Conservation (phyloP, 2,113 vertebrate species). For the Sorex fumeus region DNA sequence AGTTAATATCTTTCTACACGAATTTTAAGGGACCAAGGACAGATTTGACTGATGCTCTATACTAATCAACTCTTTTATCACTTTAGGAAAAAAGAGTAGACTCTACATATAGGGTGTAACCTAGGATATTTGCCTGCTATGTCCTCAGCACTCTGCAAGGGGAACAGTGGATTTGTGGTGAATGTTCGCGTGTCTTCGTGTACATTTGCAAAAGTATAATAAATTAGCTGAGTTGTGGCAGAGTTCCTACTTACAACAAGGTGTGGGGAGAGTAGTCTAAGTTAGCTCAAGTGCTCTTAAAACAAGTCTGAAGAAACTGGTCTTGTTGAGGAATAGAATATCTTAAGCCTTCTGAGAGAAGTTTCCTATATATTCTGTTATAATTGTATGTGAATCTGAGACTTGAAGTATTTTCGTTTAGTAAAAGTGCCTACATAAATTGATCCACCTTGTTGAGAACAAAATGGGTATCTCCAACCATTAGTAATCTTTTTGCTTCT, state of each 20-base stretch:
- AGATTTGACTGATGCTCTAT: background rate
- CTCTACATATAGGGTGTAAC: background rate
- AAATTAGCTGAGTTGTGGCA: background rate
- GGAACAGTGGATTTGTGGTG: background rate
- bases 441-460: constrained; percentile 54
- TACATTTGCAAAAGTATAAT: constrained; percentile 20
- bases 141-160: background rate
- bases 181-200: background rate
- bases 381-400: constrained; percentile 69
- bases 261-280: background rate
- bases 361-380: constrained; percentile 59
- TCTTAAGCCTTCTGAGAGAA: constrained; percentile 59
- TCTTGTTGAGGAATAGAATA: background rate
- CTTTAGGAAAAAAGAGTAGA: constrained; percentile 27
- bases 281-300: constrained; percentile 15
- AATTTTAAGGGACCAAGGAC: background rate
- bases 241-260: constrained; percentile 14
- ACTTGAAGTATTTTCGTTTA: constrained; percentile 23
- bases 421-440: constrained; percentile 74
- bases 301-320: constrained; percentile 55
- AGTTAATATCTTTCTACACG: background rate
- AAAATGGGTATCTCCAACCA: constrained; percentile 32
- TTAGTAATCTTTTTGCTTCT: constrained; percentile 60
- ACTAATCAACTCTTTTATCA: background rate
- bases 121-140: background rate